These are phyloP conservation scores for Limnephilus auricula DNA, from an alignment of 2,888 invertebrate genomes.

Conservation along the genomic window DNA sequence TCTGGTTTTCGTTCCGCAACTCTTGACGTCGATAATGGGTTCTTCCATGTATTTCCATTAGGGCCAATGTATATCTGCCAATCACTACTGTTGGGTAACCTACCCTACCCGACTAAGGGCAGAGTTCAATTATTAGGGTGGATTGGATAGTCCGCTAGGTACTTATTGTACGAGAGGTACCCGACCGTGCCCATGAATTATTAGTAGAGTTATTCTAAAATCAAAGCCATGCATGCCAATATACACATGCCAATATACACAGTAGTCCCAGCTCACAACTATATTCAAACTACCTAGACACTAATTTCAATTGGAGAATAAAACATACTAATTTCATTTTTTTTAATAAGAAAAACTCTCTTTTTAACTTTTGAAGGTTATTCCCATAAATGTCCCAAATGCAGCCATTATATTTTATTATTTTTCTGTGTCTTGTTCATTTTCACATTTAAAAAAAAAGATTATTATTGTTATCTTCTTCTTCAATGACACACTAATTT, in stretches of 20 bases:
- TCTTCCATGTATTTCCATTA: conserved; percentile 48
- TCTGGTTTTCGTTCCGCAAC: conserved; percentile 9
- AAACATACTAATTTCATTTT: no score
- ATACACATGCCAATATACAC: no score
- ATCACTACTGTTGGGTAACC: conserved; percentile 47
- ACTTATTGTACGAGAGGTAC: not conserved
- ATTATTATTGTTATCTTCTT: no score
- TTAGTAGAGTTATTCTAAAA: not conserved
- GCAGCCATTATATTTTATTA: no score
- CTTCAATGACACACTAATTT: no score
- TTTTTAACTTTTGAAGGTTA: no score
- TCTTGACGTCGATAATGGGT: conserved; percentile 38
- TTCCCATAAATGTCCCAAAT: no score
- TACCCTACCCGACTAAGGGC: not conserved
- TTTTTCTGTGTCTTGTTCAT: no score
- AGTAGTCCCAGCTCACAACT: not conserved
- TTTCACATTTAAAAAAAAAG: no score
- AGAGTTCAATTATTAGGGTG: conserved; percentile 7
- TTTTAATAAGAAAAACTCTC: no score
- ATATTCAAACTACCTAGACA: not conserved
- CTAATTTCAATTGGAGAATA: no score
- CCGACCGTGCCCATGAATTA: not conserved
- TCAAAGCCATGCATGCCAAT: not conserved
- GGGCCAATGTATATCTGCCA: conserved; percentile 59
- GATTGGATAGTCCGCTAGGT: not conserved